Conservation (phyloP, 2,888 invertebrate species). For the Gryllus longicercus region DNA sequence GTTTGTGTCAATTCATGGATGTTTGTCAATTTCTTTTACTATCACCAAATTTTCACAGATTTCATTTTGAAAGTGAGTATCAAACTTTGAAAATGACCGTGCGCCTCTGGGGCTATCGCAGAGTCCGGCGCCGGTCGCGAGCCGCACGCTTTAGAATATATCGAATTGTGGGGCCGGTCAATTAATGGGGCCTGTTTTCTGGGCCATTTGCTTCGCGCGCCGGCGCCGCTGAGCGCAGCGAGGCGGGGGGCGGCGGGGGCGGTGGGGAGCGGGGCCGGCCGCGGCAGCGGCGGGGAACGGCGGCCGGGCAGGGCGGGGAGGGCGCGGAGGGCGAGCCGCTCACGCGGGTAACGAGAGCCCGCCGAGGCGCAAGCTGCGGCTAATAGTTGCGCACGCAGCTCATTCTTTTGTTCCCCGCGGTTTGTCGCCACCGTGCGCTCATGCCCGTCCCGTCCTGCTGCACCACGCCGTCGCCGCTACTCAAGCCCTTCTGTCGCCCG, state of each 20-base stretch:
- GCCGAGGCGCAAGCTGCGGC: constrained; percentile 3
- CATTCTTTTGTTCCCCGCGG: constrained; percentile 1
- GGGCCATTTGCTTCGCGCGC: neutral
- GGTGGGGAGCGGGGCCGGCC: neutral
- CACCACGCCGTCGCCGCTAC: neutral
- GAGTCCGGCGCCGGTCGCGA: too few relatives aligned
- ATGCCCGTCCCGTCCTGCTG: neutral
- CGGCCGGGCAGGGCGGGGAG: neutral
- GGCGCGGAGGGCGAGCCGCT: neutral
- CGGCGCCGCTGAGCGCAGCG: neutral
- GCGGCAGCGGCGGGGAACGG: neutral
- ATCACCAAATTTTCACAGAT: too few relatives aligned
- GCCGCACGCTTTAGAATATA: neutral
- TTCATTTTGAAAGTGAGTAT: too few relatives aligned
- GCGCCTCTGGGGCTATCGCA: too few relatives aligned
- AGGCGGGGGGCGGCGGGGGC: neutral
- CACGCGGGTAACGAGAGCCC: neutral
- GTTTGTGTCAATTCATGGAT: too few relatives aligned
- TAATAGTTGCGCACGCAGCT: neutral
- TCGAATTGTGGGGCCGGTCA: neutral
- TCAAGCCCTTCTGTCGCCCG: neutral
- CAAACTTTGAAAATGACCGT: too few relatives aligned
- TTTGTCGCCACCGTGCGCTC: neutral
- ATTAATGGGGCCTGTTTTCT: constrained; percentile 17
- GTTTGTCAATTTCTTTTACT: too few relatives aligned